Evolutionary conservation across 1,140 invertebrate species (phyloP), one percentile per base, ranked within the genome.

Genomic region (Danaus melanippus): DNA sequence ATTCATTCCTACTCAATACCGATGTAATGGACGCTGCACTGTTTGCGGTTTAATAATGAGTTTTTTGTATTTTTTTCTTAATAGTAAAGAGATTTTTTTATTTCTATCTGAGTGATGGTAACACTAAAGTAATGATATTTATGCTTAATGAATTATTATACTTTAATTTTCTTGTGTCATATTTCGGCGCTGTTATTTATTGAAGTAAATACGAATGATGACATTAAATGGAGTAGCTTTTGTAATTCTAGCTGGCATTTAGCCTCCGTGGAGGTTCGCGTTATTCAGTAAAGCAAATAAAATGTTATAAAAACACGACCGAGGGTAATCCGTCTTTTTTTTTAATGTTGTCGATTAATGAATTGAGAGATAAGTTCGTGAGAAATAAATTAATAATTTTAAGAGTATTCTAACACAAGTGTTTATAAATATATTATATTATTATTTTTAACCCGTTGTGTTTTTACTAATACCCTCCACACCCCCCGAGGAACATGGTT

Each of bases 401-500:
- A 84, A 84, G 81, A 84, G 74, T 86, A 86, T 86, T 86, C 81
- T 86, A 86, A 86, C 80, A 86, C 79, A 84, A 85, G 83, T 84
- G 84, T 86, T 86, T 86, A 86, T 84, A 84, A 86, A 86, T 86
- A 86, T 86, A 75, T 74, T 70, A 86, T 86, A 84, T 86, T 86
- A 84, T 84, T 86, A 86, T 84, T 86, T 86, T 86, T 86, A 81
- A 62, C 57, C 58, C 62, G 74, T 81, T 71, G 71, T 80, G n/a
- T 69, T 74, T 82, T 81, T 72, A 79, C 75, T 86, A 80, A 84
- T 73, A 56, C 73, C 76, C 62, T 50, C 61, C 64, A 61, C 60
- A 43, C 53, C 56, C 65, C 58, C 50, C 67, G 52, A 47, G 75
- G 71, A 71, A 62, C 56, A 55, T 62, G 66, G 76, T 86, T 86